Evolutionary conservation across 2,888 invertebrate species (phyloP).

Genomic region (Oxycera nigricornis): DNA sequence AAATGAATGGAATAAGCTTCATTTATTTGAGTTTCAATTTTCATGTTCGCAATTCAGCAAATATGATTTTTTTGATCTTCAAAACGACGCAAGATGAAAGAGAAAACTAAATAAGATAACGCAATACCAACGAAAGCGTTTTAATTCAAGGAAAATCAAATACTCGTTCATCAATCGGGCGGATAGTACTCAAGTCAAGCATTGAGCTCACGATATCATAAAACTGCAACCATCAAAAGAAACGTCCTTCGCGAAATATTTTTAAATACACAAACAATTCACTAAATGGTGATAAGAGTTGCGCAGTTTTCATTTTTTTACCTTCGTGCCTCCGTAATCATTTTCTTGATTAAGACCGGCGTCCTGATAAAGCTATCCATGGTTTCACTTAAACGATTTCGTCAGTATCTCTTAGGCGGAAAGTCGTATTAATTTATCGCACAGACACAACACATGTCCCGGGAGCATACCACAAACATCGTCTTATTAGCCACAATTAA

Average conservation of each 20-base stretch:
- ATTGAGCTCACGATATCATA: constrained; percentile 20
- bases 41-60: no score
- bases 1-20: no score
- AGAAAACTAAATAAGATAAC: no score
- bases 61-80: no score
- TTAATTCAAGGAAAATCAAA: no score
- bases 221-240: constrained; percentile 8
- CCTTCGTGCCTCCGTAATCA: constrained; percentile 57
- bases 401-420: neutral
- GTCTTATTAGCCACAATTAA: neutral
- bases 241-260: neutral
- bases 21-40: no score
- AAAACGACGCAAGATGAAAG: no score
- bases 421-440: neutral
- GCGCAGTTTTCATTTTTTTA: constrained; percentile 42
- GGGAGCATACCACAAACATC: neutral
- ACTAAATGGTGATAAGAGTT: neutral
- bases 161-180: no score
- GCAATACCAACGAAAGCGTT: no score
- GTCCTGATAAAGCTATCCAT: constrained; percentile 61
- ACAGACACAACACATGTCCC: neutral
- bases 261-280: neutral
- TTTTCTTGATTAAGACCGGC: constrained; percentile 60
- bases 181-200: no score
- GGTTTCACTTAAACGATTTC: neutral